Percentiles rank a stretch among this genome's conserved stretches.
Evolutionary conservation across 2,797 vertebrate species (phyloP).

Genomic region (Sphaeramia orbicularis): DNA sequence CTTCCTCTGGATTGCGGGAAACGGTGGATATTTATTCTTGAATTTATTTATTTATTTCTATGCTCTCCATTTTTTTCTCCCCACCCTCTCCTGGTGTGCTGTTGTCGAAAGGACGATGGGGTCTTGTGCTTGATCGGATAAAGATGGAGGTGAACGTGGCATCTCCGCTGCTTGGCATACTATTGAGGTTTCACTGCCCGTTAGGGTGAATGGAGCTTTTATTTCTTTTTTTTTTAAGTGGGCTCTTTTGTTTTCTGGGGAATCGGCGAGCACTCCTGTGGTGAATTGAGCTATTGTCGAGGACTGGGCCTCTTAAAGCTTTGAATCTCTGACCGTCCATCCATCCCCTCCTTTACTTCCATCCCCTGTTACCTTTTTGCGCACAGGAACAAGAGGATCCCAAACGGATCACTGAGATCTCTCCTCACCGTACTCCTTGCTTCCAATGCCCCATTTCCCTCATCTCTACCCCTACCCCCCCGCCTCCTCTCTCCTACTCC

Average conservation of each 20-base stretch:
- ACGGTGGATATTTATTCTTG: conserved; percentile 83
- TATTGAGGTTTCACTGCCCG: conserved; percentile 75
- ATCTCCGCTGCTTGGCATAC: conserved; percentile 76
- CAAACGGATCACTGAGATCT: conserved; percentile 62
- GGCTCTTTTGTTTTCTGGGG: conserved; percentile 81
- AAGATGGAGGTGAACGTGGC: conserved; percentile 83
- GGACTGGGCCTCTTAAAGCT: conserved; percentile 86
- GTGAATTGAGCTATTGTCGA: conserved; percentile 95
- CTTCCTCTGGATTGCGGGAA: conserved; percentile 84
- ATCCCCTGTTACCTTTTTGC: conserved; percentile 62
- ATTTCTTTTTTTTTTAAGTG: conserved; percentile 68
- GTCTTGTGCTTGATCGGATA: conserved; percentile 84
- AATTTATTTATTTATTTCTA: conserved; percentile 82
- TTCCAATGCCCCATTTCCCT: conserved; percentile 84
- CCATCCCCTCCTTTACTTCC: conserved; percentile 44
- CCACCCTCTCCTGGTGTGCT: conserved; percentile 78
- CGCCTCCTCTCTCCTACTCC: conserved; percentile 77
- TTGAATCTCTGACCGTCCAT: conserved; percentile 80
- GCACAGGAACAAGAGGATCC: conserved; percentile 65
- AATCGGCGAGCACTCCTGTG: conserved; percentile 88
- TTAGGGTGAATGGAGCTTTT: conserved; percentile 84
- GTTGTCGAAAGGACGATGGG: conserved; percentile 83
- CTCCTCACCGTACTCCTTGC: conserved; percentile 72
- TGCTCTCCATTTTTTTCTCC: conserved; percentile 79
- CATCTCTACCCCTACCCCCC: conserved; percentile 80